Conservation (phyloP, 2,888 invertebrate species). For the Acrobasis consociella region DNA sequence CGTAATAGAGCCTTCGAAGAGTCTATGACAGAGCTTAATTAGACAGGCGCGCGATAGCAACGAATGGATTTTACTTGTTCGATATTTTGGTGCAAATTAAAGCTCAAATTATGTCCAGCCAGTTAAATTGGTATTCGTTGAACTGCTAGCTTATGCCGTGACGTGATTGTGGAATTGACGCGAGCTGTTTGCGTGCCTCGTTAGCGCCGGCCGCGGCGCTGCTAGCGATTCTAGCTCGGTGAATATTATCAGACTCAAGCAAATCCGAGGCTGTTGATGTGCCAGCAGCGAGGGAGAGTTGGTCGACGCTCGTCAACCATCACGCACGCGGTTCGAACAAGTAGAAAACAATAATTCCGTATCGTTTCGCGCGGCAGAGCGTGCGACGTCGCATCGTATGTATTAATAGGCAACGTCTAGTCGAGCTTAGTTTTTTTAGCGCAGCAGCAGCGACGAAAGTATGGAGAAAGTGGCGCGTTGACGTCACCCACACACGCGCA, state of each 20-base stretch:
- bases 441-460: conserved; percentile 79
- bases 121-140: conserved; percentile 52
- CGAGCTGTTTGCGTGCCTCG: conserved; percentile 44
- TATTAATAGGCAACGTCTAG: conserved; percentile 74
- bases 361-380: conserved; percentile 71
- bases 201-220: conserved; percentile 39
- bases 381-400: conserved; percentile 68
- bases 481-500: conserved; percentile 79
- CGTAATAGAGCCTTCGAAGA: conserved; percentile 82
- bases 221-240: not conserved
- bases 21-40: conserved; percentile 82
- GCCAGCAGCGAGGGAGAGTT: conserved; percentile 48
- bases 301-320: conserved; percentile 42
- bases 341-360: conserved; percentile 69
- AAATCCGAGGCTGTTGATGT: conserved; percentile 20
- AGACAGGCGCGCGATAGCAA: conserved; percentile 78
- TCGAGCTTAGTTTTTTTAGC: conserved; percentile 75
- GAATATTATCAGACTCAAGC: not conserved
- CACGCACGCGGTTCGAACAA: conserved; percentile 49
- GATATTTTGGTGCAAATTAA: conserved; percentile 63
- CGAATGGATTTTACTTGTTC: conserved; percentile 81
- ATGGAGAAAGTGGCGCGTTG: conserved; percentile 81
- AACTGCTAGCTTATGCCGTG: conserved; percentile 41
- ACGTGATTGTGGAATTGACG: conserved; percentile 44
- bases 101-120: conserved; percentile 52